phyloP scores from a whole-genome alignment of 2,888 invertebrate genomes.

The Exocentrus adspersus region DNA sequence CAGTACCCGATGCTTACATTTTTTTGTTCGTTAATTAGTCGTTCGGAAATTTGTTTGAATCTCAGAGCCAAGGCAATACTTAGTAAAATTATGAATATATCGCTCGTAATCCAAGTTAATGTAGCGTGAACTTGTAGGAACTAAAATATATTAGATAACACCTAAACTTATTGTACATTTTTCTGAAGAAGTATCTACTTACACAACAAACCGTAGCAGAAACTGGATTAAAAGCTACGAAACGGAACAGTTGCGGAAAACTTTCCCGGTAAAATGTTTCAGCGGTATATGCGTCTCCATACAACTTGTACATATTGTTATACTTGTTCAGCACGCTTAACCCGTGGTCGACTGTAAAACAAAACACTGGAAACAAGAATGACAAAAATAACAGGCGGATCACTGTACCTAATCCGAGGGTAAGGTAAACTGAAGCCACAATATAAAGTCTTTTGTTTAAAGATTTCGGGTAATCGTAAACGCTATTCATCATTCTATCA shows the following conservation, averaged over 20 bases:
- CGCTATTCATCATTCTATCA: conserved; percentile 45
- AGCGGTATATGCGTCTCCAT: conserved; percentile 25
- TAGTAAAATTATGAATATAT: conserved; percentile 56
- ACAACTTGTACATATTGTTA: not conserved
- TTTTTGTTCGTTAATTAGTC: conserved; percentile 39
- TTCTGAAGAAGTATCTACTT: not conserved
- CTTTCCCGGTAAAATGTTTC: conserved; percentile 17
- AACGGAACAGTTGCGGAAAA: conserved; percentile 30
- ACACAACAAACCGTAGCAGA: conserved; percentile 6
- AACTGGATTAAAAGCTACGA: conserved; percentile 24
- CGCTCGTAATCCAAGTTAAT: conserved; percentile 55
- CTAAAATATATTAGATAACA: conserved; percentile 34
- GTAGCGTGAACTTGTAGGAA: conserved; percentile 49
- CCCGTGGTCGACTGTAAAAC: conserved; percentile 41
- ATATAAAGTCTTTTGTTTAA: conserved; percentile 40
- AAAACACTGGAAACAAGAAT: too few relatives aligned
- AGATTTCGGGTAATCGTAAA: conserved; percentile 44
- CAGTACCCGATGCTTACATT: conserved; percentile 37
- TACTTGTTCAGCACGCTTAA: conserved; percentile 33
- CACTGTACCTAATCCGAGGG: conserved; percentile 38
- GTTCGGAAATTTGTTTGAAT: conserved; percentile 53
- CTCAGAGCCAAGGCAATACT: conserved; percentile 53
- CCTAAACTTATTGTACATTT: too few relatives aligned
- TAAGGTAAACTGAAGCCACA: conserved; percentile 30
- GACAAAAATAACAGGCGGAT: too few relatives aligned